Base-by-base conservation (phyloP, 2,113 vertebrate genomes). In the Circaetus cinerascens region DNA sequence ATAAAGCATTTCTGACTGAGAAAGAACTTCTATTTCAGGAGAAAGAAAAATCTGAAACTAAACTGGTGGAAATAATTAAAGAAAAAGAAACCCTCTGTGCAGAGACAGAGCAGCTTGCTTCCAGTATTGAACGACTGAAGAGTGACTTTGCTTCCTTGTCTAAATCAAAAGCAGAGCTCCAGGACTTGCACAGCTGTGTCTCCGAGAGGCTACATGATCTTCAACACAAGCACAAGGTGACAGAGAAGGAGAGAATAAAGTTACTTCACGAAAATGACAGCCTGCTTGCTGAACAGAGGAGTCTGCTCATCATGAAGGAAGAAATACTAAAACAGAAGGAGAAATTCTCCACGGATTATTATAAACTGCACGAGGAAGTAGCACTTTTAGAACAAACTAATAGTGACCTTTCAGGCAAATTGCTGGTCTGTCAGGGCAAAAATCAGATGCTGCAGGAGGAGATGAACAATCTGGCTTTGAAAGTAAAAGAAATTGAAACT, bases 401-500 rank as follows among this genome's bases (percentile, higher is more conserved):
- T 62, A 97, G 95, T 80, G 98, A 98, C 21, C 80, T 98, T 30
- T 98, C 98, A 16, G 95, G 96, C 81, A 97, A 86, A 40, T 95
- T 99, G 40, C 95, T 98, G 66, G 98, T 98, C 12, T 96, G 96
- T 40, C 96, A 98, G 68, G 98, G 98, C 38, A 98, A 99, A 91
- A 99, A 97, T 72, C 96, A 95, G 64, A 91, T 88, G 38, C 97
- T 99, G 68, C 97, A 98, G 95, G 97, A 95, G 88, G 98, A 99
- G 96, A 98, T 98, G 94, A 98, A 98, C 74, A 98, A 98, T 96
- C 98, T 98, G 90, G 77, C 92, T 86, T 97, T 98, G 96, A 98
- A 98, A 98, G 93, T 99, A 97, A 98, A 97, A 84, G 98, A 98
- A 97, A 98, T 98, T 91, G 97, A 99, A 97, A 97, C 95, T 86